Percentiles rank a stretch among this genome's conserved stretches.
Conservation (phyloP, 1,140 invertebrate species). For the Grapholita molesta region DNA sequence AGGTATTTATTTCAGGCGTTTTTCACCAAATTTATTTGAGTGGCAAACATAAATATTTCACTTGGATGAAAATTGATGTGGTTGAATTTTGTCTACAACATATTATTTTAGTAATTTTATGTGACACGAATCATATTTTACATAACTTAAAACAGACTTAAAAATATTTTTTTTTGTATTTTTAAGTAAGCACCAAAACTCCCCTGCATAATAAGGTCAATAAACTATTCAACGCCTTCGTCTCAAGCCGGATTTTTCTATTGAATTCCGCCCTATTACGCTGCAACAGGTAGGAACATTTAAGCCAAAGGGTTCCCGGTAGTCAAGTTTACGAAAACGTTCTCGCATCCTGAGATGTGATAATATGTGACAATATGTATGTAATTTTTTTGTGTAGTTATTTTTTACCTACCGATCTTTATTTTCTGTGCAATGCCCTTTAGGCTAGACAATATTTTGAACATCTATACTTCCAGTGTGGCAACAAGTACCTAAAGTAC, state of each 20-base stretch:
- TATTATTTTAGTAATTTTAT: no score
- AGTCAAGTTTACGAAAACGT: background rate
- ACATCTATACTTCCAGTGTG: no score
- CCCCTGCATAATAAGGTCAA: background rate
- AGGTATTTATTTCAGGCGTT: slow-evolving; percentile 12
- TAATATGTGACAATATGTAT: no score
- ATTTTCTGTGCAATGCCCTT: no score
- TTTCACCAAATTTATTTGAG: slow-evolving; percentile 16
- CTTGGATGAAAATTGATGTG: background rate
- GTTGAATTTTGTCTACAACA: background rate
- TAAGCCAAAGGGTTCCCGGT: background rate
- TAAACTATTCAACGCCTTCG: background rate
- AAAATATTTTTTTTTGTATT: no score
- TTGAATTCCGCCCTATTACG: background rate
- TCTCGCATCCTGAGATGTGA: background rate
- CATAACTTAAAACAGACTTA: background rate
- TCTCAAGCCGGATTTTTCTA: slow-evolving; percentile 1
- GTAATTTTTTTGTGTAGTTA: no score
- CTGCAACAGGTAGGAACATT: background rate
- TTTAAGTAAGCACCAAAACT: no score
- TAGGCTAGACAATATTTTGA: no score
- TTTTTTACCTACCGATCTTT: no score
- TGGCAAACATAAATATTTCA: slow-evolving; percentile 1
- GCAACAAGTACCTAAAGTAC: no score
- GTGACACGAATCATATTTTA: no score